Evolutionary conservation across 2,888 invertebrate species (phyloP).

Genomic region (Ophioninae sp.): DNA sequence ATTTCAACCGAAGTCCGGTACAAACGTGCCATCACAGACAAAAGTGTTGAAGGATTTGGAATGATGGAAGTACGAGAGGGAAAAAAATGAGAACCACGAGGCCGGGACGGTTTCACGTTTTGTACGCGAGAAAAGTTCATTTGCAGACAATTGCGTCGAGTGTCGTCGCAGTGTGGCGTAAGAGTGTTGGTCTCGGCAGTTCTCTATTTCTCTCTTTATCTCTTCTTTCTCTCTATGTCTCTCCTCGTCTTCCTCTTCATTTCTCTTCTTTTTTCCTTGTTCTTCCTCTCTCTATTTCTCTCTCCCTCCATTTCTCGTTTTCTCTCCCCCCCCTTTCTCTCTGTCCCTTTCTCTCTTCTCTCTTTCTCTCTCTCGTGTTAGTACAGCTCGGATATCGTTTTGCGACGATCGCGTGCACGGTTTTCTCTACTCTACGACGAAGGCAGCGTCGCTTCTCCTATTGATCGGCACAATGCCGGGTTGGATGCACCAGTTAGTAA

Average conservation of each 20-base stretch:
- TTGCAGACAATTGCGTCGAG: slow-evolving; percentile 62
- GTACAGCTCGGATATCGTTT: slow-evolving; percentile 53
- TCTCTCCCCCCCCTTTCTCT: slow-evolving; percentile 26
- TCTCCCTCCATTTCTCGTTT: slow-evolving; percentile 19
- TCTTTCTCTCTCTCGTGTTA: slow-evolving; percentile 51
- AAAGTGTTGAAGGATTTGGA: slow-evolving; percentile 43
- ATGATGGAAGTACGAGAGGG: slow-evolving; percentile 21
- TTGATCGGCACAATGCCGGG: slow-evolving; percentile 67
- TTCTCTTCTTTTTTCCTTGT: slow-evolving; percentile 37
- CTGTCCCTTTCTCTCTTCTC: slow-evolving; percentile 41
- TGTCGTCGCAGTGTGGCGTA: slow-evolving; percentile 58
- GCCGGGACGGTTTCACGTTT: slow-evolving; percentile 43
- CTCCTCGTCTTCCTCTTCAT: slow-evolving; percentile 29
- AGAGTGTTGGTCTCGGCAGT: slow-evolving; percentile 55
- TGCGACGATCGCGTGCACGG: slow-evolving; percentile 60
- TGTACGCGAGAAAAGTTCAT: slow-evolving; percentile 58
- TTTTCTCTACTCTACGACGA: slow-evolving; percentile 52
- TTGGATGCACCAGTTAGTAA: slow-evolving; percentile 69
- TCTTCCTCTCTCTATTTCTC: slow-evolving; percentile 38
- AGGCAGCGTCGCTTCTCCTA: slow-evolving; percentile 62
- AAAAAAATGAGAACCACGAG: slow-evolving; percentile 29
- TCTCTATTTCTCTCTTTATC: slow-evolving; percentile 27
- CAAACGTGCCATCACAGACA: slow-evolving; percentile 31
- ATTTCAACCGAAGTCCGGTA: background rate
- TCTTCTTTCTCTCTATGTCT: slow-evolving; percentile 41